A percentile compares a stretch with the other conserved stretches of the same genome.
These are phyloP conservation scores for Gallinago media DNA, from an alignment of 2,113 vertebrate genomes.

Conservation along the genomic window DNA sequence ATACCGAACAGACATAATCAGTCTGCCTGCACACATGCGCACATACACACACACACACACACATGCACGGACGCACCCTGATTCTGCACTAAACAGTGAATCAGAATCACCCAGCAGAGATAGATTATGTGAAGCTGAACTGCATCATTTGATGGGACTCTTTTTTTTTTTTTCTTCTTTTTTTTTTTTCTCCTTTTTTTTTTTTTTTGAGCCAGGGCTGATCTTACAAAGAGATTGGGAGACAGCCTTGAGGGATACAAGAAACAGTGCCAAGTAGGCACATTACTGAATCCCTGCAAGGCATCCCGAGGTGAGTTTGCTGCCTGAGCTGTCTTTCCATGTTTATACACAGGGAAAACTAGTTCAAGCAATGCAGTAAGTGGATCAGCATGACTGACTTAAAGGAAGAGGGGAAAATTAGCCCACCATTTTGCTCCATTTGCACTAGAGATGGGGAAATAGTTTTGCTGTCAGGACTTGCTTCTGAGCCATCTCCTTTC, in stretches of 20 bases:
- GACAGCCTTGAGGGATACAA: constrained; percentile 77
- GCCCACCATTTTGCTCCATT: constrained; percentile 44
- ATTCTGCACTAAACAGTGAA: constrained; percentile 40
- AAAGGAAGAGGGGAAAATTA: constrained; percentile 47
- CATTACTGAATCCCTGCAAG: constrained; percentile 72
- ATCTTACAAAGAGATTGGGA: constrained; percentile 77
- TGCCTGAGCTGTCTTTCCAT: constrained; percentile 52
- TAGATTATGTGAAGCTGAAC: constrained; percentile 42
- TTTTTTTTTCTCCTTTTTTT: neutral
- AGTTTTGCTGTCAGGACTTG: constrained; percentile 63
- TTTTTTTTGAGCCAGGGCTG: constrained; percentile 52
- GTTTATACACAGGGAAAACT: constrained; percentile 68
- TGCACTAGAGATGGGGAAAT: constrained; percentile 57
- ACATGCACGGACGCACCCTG: neutral
- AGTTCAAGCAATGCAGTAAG: constrained; percentile 60
- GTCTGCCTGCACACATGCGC: neutral
- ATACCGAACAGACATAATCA: neutral
- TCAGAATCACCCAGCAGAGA: constrained; percentile 53
- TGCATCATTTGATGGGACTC: constrained; percentile 46
- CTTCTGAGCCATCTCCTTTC: constrained; percentile 28
- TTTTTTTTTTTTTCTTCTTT: neutral
- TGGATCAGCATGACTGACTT: constrained; percentile 60
- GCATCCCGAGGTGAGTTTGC: constrained; percentile 68
- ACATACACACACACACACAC: neutral
- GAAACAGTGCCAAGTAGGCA: constrained; percentile 73